Percentiles rank a stretch among this genome's conserved stretches.
Evolutionary conservation across 2,888 invertebrate species (phyloP).

Genomic region (Phengaris alcon): DNA sequence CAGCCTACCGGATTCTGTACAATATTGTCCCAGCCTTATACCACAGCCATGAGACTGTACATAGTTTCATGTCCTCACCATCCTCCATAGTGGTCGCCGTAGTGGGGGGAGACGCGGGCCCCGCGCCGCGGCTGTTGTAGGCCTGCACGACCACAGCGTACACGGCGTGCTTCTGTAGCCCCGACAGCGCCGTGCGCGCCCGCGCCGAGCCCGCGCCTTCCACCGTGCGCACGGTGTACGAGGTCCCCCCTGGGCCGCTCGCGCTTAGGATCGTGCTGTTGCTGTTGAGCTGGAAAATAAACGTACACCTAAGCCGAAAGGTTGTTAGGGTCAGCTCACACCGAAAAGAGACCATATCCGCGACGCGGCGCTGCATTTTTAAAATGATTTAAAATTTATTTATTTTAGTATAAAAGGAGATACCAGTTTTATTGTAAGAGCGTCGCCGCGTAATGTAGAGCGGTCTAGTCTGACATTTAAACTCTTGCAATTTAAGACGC

Average conservation of each 20-base stretch:
- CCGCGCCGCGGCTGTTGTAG: slow-evolving; percentile 91
- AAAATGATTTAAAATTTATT: no score
- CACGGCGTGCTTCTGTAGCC: slow-evolving; percentile 87
- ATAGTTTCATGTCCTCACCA: slow-evolving; percentile 69
- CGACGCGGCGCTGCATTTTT: no score
- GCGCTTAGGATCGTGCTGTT: slow-evolving; percentile 69
- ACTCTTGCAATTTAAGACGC: no score
- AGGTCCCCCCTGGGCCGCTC: slow-evolving; percentile 70
- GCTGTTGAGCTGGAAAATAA: slow-evolving; percentile 58
- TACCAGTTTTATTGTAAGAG: no score
- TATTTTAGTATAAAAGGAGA: no score
- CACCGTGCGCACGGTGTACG: slow-evolving; percentile 87
- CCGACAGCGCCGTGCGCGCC: slow-evolving; percentile 81
- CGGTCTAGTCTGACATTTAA: no score
- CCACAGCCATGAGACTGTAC: no score
- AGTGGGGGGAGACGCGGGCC: slow-evolving; percentile 89
- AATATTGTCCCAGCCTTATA: no score
- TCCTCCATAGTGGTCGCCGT: slow-evolving; percentile 90
- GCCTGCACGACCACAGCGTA: slow-evolving; percentile 92
- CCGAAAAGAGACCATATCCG: no score
- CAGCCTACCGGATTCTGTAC: no score
- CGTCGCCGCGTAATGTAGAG: no score
- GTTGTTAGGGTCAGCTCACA: no score
- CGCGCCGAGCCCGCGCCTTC: slow-evolving; percentile 87
- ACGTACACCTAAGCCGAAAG: not conserved